Evolutionary conservation across 1,140 invertebrate species (phyloP), one percentile per base, ranked within the genome.

Genomic region (Cydia pomonella): DNA sequence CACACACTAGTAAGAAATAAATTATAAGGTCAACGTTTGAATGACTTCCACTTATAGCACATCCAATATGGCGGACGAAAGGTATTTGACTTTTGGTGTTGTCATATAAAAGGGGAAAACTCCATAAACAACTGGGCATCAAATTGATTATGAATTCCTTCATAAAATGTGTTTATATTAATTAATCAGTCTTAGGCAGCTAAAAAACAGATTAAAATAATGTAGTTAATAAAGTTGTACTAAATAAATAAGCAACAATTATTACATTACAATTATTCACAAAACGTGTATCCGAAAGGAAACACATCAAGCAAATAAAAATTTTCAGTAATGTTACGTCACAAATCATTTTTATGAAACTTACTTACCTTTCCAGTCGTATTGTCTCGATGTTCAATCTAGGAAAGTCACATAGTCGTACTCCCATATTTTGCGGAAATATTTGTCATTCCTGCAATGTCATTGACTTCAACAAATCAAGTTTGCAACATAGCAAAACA

Each of bases 21-120:
- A 78, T 84, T 89, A 87, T 86, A 87, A 83, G 87, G 86, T 89
- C 83, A 86, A 79, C 83, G 83, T 80, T 91, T 92, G 91, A 93
- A 82, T 85, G 79, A 92, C 85, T 91, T 91, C 88, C 84, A 88
- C 89, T 83, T 84, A 80, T 74, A 83, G 78, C 87, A 90, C 84
- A 90, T 93, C 84, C 88, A 93, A 93, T 92, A 93, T 93, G 92
- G 92, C 90, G 89, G 81, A 88, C 33, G 64, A 75, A 78, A 78
- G 73, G 81, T 85, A 87, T 86, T 90, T 86, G 79, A 86, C 85
- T 86, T 84, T 77, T 81, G 74, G 83, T 84, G 84, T 88, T 91
- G 85, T 85, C 77, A 85, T 18, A 27, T 13, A 47, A 44, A 73
- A 69, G 16, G 27, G n/a, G n/a, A 69, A 21, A 73, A 50, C 64